Evolutionary conservation across 2,888 invertebrate genomes (phyloP).

Genomic region (Drosophila meridionalis): DNA sequence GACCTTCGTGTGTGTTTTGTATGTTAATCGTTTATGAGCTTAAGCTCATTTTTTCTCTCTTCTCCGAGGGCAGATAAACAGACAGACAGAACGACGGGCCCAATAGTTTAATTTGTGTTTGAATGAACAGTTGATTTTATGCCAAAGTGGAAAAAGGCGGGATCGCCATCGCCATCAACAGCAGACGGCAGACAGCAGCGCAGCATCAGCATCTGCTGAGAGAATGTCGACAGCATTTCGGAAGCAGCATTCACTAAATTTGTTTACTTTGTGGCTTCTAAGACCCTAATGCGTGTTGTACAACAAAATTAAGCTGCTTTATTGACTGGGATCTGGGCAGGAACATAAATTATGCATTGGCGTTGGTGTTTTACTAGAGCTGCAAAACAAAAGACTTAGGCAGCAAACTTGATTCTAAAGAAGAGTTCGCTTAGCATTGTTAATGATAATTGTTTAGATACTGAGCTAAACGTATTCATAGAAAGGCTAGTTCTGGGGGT

Average conservation of each 20-base stretch:
- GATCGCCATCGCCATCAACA: constrained; percentile 9
- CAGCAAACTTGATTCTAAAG: constrained; percentile 52
- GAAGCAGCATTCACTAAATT: constrained; percentile 46
- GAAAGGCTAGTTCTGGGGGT: background rate
- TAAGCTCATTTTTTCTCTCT: constrained; percentile 59
- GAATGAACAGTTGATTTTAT: constrained; percentile 82
- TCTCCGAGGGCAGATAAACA: constrained; percentile 26
- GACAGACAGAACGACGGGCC: constrained; percentile 52
- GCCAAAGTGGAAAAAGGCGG: constrained; percentile 72
- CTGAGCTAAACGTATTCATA: background rate
- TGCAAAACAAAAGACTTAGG: constrained; percentile 60
- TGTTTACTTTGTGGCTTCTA: constrained; percentile 61
- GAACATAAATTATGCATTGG: constrained; percentile 59
- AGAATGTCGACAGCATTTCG: constrained; percentile 54
- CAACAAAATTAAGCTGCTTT: constrained; percentile 67
- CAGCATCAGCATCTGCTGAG: constrained; percentile 16
- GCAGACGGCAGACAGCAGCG: constrained; percentile 3
- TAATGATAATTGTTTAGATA: constrained; percentile 11
- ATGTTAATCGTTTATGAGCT: constrained; percentile 80
- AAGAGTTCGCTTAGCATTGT: constrained; percentile 11
- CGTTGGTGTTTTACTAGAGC: constrained; percentile 40
- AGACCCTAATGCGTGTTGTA: constrained; percentile 60
- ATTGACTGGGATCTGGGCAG: constrained; percentile 40
- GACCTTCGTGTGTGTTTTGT: constrained; percentile 78
- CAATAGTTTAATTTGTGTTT: constrained; percentile 81